Conservation (phyloP, 1,140 invertebrate species). For the Sycophila sp. region DNA sequence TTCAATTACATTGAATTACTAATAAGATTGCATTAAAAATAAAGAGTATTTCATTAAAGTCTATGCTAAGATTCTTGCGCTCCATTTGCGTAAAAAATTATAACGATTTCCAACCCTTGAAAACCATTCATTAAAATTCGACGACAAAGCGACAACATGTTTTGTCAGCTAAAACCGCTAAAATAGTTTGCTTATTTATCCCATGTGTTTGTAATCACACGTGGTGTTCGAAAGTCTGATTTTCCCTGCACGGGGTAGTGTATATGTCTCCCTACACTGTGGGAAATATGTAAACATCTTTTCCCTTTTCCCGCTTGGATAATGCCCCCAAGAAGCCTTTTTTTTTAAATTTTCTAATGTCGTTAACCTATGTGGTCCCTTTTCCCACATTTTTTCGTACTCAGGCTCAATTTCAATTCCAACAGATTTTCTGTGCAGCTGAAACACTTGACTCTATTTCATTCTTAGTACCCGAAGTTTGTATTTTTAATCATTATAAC, state of each 20-base stretch:
- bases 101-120: too few relatives aligned
- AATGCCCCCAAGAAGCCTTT: not conserved
- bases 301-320: not conserved
- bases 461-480: too few relatives aligned
- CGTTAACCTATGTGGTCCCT: not conserved
- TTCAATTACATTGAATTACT: too few relatives aligned
- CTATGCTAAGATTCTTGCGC: too few relatives aligned
- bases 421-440: not conserved
- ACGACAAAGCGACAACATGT: not conserved
- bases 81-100: too few relatives aligned
- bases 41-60: too few relatives aligned
- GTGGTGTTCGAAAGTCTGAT: not conserved
- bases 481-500: too few relatives aligned
- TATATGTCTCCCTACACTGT: not conserved
- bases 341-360: not conserved
- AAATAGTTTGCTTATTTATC: constrained; percentile 17
- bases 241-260: not conserved
- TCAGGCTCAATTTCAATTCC: constrained; percentile 4
- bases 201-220: constrained; percentile 22
- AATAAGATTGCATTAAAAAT: too few relatives aligned
- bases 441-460: not conserved
- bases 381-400: not conserved
- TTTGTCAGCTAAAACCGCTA: not conserved
- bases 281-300: constrained; percentile 23
- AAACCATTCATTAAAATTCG: constrained; percentile 8